phyloP scores from a whole-genome alignment of 2,797 vertebrate species.

The Hoplostethus mediterraneus region DNA sequence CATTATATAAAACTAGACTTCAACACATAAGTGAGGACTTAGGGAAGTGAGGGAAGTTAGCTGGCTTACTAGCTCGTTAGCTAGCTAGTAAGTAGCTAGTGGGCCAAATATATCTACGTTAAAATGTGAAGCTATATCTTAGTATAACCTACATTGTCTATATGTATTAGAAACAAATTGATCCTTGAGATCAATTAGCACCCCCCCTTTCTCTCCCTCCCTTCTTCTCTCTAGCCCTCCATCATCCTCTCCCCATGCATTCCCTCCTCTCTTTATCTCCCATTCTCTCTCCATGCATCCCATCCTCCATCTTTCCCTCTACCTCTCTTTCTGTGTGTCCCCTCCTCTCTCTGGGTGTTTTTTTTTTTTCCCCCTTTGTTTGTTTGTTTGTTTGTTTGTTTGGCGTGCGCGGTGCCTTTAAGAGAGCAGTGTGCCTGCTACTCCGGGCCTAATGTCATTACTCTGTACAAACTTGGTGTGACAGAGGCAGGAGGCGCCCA shows the following conservation, averaged over 20 bases:
- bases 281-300: conserved; percentile 32
- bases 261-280: neutral
- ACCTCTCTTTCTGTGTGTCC: conserved; percentile 29
- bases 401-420: conserved; percentile 84
- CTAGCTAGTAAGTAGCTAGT: no score
- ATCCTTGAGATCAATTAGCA: neutral
- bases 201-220: neutral
- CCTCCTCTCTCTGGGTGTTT: conserved; percentile 34
- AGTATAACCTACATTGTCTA: no score
- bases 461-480: conserved; percentile 92
- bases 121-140: no score
- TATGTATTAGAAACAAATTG: no score
- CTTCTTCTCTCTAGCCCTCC: neutral
- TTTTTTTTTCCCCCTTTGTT: conserved; percentile 44
- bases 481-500: conserved; percentile 89
- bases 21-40: no score
- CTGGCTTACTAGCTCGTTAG: no score
- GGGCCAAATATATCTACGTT: no score
- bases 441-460: conserved; percentile 90
- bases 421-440: conserved; percentile 85
- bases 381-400: conserved; percentile 66
- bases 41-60: no score
- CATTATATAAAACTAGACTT: no score
- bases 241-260: neutral
- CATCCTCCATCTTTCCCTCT: conserved; percentile 12